These are phyloP conservation scores for Muntiacus reevesi DNA, from an alignment of 2,113 vertebrate genomes.

Conservation along the genomic window DNA sequence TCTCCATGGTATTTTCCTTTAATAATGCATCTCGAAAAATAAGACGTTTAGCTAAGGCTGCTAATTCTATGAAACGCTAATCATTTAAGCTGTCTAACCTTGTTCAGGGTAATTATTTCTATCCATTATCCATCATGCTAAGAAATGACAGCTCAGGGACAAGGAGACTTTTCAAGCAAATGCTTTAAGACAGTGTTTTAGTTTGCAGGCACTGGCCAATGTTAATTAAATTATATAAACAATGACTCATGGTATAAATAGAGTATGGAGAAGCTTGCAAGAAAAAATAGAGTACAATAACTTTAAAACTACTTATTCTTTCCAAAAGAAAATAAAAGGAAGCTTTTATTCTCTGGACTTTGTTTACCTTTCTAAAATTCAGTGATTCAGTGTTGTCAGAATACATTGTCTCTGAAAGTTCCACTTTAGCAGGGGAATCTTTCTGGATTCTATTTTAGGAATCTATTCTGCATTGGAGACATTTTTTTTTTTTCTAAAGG, in stretches of 20 bases:
- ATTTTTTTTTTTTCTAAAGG: neutral
- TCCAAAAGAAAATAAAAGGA: slow-evolving; percentile 38
- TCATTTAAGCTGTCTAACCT: slow-evolving; percentile 83
- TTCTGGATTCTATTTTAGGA: neutral
- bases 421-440: neutral
- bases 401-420: neutral
- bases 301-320: slow-evolving; percentile 70
- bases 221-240: slow-evolving; percentile 87
- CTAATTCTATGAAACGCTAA: slow-evolving; percentile 83
- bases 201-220: slow-evolving; percentile 81
- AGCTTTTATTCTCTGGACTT: slow-evolving; percentile 42
- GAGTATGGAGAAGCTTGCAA: slow-evolving; percentile 67
- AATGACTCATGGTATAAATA: slow-evolving; percentile 82
- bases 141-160: slow-evolving; percentile 85
- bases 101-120: slow-evolving; percentile 85
- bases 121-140: slow-evolving; percentile 84
- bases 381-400: neutral
- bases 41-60: slow-evolving; percentile 81
- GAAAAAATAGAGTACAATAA: slow-evolving; percentile 67
- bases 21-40: slow-evolving; percentile 78
- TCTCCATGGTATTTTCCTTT: slow-evolving; percentile 52
- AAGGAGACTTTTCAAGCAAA: slow-evolving; percentile 84
- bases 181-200: slow-evolving; percentile 85
- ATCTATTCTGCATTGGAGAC: neutral
- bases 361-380: slow-evolving; percentile 33